Percentiles rank a stretch among this genome's conserved stretches.
phyloP scores from a whole-genome alignment of 2,113 vertebrate species.

The Eonycteris spelaea region DNA sequence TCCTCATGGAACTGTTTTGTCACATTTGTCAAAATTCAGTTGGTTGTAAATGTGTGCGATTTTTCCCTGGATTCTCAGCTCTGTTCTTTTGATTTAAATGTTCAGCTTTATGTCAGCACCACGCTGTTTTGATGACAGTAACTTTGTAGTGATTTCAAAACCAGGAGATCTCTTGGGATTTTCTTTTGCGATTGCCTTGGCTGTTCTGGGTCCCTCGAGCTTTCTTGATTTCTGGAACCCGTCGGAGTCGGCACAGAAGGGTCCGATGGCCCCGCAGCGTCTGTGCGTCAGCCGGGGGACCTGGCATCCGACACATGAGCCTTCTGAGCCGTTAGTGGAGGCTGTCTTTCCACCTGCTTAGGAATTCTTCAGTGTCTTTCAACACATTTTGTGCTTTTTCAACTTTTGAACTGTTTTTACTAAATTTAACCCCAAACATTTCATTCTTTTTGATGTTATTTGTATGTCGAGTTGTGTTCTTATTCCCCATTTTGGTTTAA shows the following conservation, averaged over 20 bases:
- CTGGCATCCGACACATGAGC: no score
- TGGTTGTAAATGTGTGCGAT: no score
- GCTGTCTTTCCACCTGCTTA: not conserved
- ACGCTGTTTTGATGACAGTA: not conserved
- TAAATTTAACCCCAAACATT: not conserved
- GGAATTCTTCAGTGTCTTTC: not conserved
- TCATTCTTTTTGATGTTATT: not conserved
- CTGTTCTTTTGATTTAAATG: not conserved
- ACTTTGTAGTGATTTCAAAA: not conserved
- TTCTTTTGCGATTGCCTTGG: not conserved
- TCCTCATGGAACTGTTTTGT: not conserved
- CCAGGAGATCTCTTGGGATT: not conserved
- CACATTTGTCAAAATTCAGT: not conserved
- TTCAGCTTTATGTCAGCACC: not conserved
- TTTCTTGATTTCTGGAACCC: not conserved
- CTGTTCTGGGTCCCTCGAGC: not conserved
- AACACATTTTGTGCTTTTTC: not conserved
- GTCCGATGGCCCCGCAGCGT: not conserved
- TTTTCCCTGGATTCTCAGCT: not conserved
- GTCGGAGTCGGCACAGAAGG: not conserved
- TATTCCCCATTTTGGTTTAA: not conserved
- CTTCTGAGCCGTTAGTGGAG: not conserved
- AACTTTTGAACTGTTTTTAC: not conserved
- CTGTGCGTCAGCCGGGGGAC: no score
- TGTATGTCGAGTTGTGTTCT: not conserved